phyloP scores from a whole-genome alignment of 1,140 invertebrate species.

The Atopsyche davidsoni region DNA sequence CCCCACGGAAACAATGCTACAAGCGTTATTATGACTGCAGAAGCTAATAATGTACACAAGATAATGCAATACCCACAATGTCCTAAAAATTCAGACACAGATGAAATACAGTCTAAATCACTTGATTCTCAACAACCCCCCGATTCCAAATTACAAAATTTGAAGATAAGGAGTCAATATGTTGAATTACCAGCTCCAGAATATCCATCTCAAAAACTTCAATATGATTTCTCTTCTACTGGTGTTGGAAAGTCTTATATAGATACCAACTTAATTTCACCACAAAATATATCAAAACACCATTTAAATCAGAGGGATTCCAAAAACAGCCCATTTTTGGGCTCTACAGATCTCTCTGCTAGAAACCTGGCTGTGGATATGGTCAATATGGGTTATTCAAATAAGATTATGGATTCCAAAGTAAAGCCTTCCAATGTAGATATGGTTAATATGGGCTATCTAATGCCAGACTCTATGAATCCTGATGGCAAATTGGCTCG shows the following conservation, averaged over 20 bases:
- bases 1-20: conserved; percentile 1
- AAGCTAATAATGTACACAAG: conserved; percentile 5
- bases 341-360: conserved; percentile 6
- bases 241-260: no score
- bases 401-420: conserved; percentile 16
- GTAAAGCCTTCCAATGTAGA: conserved; percentile 33
- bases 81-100: conserved; percentile 4
- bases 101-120: not conserved
- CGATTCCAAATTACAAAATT: no score
- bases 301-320: no score
- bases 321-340: no score
- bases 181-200: no score
- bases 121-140: no score
- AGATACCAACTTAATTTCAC: no score
- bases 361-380: conserved; percentile 32
- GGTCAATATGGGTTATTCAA: conserved; percentile 35
- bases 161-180: no score
- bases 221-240: no score
- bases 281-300: no score
- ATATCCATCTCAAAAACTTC: no score
- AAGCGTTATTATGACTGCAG: conserved; percentile 17
- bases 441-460: conserved; percentile 47
- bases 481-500: conserved; percentile 15
- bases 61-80: conserved; percentile 7
- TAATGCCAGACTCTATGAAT: conserved; percentile 33